Percentiles rank a stretch among this genome's conserved stretches.
Evolutionary conservation across 2,113 vertebrate genomes (phyloP).

Genomic region (Potamarius usumacintae): DNA sequence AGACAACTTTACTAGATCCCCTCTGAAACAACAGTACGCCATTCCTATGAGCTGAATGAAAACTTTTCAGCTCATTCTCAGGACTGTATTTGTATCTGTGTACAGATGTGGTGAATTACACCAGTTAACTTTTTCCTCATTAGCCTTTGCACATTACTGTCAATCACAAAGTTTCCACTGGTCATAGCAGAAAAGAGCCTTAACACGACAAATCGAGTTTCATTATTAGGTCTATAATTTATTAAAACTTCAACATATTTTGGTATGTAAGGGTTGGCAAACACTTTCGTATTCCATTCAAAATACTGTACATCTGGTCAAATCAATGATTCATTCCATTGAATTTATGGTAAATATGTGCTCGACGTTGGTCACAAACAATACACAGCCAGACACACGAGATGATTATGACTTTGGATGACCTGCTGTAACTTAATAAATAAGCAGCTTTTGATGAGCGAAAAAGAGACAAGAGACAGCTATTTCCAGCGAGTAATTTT

Average conservation of each 20-base stretch:
- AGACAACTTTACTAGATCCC: not conserved
- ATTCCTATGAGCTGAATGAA: not conserved
- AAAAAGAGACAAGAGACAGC: conserved; percentile 50
- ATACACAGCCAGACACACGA: conserved; percentile 53
- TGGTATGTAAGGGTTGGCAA: conserved; percentile 63
- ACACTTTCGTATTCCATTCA: conserved; percentile 58
- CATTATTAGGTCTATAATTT: not conserved
- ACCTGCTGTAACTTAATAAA: conserved; percentile 33
- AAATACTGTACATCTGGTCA: conserved; percentile 20
- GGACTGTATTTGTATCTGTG: not conserved
- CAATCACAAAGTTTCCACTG: not conserved
- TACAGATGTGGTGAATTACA: not conserved
- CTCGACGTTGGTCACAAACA: conserved; percentile 48
- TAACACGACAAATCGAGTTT: not conserved
- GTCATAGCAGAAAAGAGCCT: not conserved
- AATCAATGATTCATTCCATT: conserved; percentile 15
- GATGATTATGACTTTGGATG: conserved; percentile 47
- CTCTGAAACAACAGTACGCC: not conserved
- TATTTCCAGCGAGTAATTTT: conserved; percentile 48
- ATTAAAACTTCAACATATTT: conserved; percentile 7
- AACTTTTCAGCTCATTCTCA: not conserved
- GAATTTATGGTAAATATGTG: conserved; percentile 58
- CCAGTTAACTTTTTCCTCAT: not conserved
- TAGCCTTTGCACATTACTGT: not conserved
- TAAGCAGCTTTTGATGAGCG: conserved; percentile 31